Evolutionary conservation across 2,888 invertebrate species (phyloP).

Genomic region (Hemistola chrysoprasaria): DNA sequence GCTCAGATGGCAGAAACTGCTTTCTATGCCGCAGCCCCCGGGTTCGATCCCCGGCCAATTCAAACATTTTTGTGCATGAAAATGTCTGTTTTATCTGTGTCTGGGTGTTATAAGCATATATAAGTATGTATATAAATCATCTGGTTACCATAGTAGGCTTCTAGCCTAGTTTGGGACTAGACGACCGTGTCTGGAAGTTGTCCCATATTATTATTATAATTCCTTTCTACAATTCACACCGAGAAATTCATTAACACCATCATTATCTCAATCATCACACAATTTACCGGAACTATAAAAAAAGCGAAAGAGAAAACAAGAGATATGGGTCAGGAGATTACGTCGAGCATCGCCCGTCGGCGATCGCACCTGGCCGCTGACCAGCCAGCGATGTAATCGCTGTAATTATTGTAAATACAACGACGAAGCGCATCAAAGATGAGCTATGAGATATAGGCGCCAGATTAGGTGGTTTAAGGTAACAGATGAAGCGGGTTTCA

Average conservation of each 20-base stretch:
- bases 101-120: no score
- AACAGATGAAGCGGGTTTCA: constrained; percentile 11
- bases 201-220: no score
- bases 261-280: neutral
- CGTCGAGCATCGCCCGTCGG: constrained; percentile 24
- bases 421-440: constrained; percentile 38
- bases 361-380: constrained; percentile 50
- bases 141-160: no score
- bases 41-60: no score
- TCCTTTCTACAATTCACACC: no score
- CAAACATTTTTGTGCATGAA: no score
- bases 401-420: constrained; percentile 65
- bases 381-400: constrained; percentile 46
- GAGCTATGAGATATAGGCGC: constrained; percentile 42
- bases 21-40: no score
- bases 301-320: constrained; percentile 22
- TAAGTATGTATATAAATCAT: no score
- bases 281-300: constrained; percentile 5
- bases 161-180: no score
- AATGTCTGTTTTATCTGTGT: no score
- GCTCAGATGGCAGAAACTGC: no score
- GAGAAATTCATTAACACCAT: neutral
- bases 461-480: constrained; percentile 32
- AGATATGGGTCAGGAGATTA: constrained; percentile 23
- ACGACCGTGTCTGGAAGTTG: no score